Evolutionary conservation across 2,113 vertebrate genomes (phyloP), one percentile per base, ranked within the genome.

Genomic region (Halichoeres trimaculatus): DNA sequence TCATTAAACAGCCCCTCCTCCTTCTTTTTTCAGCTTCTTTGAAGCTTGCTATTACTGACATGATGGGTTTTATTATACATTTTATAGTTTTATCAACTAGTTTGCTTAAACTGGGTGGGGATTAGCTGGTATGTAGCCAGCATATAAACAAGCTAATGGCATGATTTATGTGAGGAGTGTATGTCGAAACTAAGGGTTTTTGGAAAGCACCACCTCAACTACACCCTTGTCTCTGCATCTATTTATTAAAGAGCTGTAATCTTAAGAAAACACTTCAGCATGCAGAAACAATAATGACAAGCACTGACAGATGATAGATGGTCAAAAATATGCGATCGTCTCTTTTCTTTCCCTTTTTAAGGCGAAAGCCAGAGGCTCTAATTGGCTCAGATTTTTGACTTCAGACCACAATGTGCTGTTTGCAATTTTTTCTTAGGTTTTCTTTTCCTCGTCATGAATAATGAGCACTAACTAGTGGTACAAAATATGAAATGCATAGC

Each of bases 361-460:
- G 34, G 36, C 30, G 10, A 24, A 73, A 63, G 54, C 53, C 2
- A 60, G 45, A 51, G 19, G 11, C 2, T 56, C 10, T 20, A 62
- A 59, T 36, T 68, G 34, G 57, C 45, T 63, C 10, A 12, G 40
- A 45, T 70, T 26, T 17, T 56, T 61, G 4, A 36, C 17, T 47
- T 50, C 20, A 41, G 30, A 72, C 40, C 36, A 19, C 26, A 17
- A 10, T 52, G 16, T 56, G 17, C 43, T 60, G 41, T 63, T 45
- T 45, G 16, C 7, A 45, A 19, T 45, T 19, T 45, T 45, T 66
- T 30, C 24, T 61, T 4, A 94, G 92, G 92, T 76, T 93, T 89
- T 91, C 91, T 88, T 90, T 89, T 59, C 72, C 88, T 94, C 92
- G 51, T 76, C 43, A 34, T 62, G 48, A 82, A 50, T 79, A 68